These are phyloP conservation scores for Drosophila histrio DNA, from an alignment of 2,888 invertebrate genomes.

Conservation along the genomic window DNA sequence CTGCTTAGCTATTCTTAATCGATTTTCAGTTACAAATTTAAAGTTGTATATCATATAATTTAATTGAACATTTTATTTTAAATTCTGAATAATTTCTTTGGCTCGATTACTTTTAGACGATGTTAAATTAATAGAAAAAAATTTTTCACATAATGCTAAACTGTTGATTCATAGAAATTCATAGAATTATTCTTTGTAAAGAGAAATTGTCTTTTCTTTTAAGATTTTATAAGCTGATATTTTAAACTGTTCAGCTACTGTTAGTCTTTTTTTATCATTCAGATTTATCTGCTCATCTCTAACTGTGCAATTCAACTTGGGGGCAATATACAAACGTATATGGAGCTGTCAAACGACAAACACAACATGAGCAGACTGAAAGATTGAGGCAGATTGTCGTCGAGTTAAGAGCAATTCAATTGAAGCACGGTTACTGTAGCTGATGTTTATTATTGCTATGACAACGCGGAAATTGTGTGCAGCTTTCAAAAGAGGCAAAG, in stretches of 20 bases:
- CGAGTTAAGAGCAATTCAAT: conserved; percentile 64
- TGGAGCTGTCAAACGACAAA: conserved; percentile 19
- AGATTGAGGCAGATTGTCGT: conserved; percentile 66
- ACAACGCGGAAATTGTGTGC: conserved; percentile 75
- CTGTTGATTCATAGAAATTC: no score
- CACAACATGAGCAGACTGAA: conserved; percentile 40
- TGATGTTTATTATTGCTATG: conserved; percentile 61
- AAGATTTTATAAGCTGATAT: background rate
- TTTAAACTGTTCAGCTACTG: background rate
- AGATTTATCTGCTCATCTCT: conserved; percentile 8
- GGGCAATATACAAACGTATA: conserved; percentile 9
- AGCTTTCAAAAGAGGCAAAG: conserved; percentile 48
- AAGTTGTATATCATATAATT: no score
- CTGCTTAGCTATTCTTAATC: no score
- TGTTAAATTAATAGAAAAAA: no score
- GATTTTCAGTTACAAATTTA: no score
- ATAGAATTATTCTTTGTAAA: no score
- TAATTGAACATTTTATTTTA: no score
- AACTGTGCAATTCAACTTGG: background rate
- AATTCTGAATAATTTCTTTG: no score
- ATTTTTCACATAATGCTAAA: no score
- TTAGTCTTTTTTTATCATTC: background rate
- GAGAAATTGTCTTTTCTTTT: background rate
- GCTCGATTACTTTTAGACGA: no score
- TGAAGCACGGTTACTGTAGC: conserved; percentile 43